A percentile compares a stretch with the other conserved stretches of the same genome.
phyloP scores from a whole-genome alignment of 2,888 invertebrate genomes.

The Cephonodes hylas region DNA sequence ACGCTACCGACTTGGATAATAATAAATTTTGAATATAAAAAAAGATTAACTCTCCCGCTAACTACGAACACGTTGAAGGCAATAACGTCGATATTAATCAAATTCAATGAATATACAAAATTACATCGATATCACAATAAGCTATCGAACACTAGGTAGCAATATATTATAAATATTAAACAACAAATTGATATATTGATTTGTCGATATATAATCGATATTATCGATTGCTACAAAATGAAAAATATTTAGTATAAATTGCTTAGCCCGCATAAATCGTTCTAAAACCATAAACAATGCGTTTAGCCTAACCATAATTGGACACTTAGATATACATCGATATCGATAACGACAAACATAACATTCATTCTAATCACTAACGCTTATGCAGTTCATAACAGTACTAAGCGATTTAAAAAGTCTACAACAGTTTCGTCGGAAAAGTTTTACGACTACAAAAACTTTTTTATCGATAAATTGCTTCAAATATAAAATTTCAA shows the following conservation, averaged over 20 bases:
- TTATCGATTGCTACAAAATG: neutral
- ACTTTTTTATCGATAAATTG: neutral
- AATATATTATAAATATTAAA: neutral
- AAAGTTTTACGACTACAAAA: neutral
- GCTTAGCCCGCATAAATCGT: neutral
- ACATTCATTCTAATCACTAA: neutral
- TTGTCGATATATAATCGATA: neutral
- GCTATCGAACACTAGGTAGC: neutral
- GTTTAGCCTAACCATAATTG: neutral
- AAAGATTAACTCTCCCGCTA: neutral
- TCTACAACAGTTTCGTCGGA: neutral
- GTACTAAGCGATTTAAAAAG: neutral
- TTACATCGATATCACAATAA: neutral
- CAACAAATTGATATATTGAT: neutral
- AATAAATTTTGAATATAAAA: neutral
- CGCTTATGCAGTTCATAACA: neutral
- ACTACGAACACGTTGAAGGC: constrained; percentile 1
- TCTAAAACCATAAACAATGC: neutral
- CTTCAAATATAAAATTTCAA: neutral
- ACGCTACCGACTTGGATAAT: neutral
- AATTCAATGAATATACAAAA: neutral
- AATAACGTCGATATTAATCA: neutral
- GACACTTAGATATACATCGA: neutral
- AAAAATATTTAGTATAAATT: neutral
- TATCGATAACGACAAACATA: neutral